A percentile compares a stretch with the other conserved stretches of the same genome.
phyloP scores from a whole-genome alignment of 92 coral and sea anemone genomes.

The Parazoanthus atlanticus region DNA sequence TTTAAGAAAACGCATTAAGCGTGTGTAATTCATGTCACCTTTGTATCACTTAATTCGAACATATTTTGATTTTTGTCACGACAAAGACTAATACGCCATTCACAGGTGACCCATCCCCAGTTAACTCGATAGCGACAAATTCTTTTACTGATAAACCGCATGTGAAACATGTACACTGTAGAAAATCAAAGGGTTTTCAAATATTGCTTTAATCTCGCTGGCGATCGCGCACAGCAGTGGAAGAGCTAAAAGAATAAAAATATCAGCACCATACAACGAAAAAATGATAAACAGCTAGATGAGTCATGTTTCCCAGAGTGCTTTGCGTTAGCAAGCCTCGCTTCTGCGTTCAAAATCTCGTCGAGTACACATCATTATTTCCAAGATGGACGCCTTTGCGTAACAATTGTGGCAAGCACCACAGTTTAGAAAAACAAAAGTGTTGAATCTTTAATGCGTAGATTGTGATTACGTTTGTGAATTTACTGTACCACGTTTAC shows the following conservation, averaged over 20 bases:
- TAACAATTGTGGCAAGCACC: slow-evolving; percentile 18
- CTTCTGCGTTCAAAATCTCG: neutral
- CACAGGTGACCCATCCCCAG: neutral
- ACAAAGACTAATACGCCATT: neutral
- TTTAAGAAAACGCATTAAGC: neutral
- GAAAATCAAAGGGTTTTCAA: too few relatives aligned
- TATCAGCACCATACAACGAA: too few relatives aligned
- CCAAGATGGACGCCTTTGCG: slow-evolving; percentile 28
- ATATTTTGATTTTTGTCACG: neutral
- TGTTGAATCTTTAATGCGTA: slow-evolving; percentile 22
- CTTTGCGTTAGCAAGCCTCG: neutral
- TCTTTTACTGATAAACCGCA: too few relatives aligned
- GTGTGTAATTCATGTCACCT: neutral
- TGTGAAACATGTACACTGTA: too few relatives aligned
- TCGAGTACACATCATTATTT: neutral
- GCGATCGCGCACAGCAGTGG: too few relatives aligned
- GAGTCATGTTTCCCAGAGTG: neutral
- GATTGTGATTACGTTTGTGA: slow-evolving; percentile 1
- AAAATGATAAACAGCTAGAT: neutral
- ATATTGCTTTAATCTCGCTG: too few relatives aligned
- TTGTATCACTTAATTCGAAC: neutral
- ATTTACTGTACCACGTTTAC: slow-evolving; percentile 25
- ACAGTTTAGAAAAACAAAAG: slow-evolving; percentile 18
- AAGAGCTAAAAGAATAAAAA: too few relatives aligned
- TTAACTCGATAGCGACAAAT: too few relatives aligned